Evolutionary conservation across 2,113 vertebrate species (phyloP).

Genomic region (Dipodomys merriami): DNA sequence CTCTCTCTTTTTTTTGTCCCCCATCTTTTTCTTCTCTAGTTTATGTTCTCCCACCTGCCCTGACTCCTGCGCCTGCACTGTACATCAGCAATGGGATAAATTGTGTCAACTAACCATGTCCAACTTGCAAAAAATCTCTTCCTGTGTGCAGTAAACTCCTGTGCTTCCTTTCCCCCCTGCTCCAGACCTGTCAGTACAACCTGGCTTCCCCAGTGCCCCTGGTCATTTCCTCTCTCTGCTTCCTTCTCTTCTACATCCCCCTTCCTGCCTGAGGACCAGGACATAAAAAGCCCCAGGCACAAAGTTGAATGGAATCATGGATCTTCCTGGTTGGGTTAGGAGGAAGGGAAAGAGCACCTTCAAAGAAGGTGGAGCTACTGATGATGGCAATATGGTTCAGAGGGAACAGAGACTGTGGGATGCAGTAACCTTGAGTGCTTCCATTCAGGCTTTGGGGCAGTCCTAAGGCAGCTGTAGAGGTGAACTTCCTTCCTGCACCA

Average conservation of each 20-base stretch:
- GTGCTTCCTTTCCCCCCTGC: background rate
- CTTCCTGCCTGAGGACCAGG: background rate
- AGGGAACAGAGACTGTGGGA: background rate
- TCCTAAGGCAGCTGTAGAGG: background rate
- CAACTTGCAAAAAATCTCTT: background rate
- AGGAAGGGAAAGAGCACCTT: background rate
- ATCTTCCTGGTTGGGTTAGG: background rate
- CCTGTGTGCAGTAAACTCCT: background rate
- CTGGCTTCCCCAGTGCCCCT: too few relatives aligned
- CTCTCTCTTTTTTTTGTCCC: background rate
- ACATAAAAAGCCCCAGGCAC: background rate
- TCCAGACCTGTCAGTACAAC: too few relatives aligned
- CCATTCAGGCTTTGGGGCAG: background rate
- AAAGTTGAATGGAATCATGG: background rate
- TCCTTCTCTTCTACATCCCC: background rate
- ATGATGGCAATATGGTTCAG: background rate
- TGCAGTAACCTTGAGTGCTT: background rate
- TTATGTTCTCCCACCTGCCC: background rate
- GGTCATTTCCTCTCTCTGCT: background rate
- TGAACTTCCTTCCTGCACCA: background rate
- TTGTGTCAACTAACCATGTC: background rate
- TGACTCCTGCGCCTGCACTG: background rate
- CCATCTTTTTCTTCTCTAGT: background rate
- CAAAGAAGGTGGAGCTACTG: background rate
- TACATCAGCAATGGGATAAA: background rate